Evolutionary conservation across 2,888 invertebrate genomes (phyloP).

Genomic region (Limnephilus auricula): DNA sequence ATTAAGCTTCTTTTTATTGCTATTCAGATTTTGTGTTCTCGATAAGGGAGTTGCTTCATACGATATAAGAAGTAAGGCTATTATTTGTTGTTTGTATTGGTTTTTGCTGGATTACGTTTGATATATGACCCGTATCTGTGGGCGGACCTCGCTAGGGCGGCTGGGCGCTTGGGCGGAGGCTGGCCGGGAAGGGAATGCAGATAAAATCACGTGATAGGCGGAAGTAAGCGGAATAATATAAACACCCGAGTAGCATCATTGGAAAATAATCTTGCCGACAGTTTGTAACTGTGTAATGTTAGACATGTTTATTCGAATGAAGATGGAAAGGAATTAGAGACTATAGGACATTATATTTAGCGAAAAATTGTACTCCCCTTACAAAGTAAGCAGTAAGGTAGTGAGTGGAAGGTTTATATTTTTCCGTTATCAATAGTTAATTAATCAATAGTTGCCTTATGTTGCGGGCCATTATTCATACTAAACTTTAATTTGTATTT

Average conservation of each 20-base stretch:
- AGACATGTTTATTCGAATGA: neutral
- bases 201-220: neutral
- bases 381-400: too few relatives aligned
- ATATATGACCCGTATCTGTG: slow-evolving; percentile 27
- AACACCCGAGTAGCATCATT: neutral
- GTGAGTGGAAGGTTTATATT: too few relatives aligned
- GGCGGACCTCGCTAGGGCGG: slow-evolving; percentile 5
- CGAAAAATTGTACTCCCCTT: too few relatives aligned
- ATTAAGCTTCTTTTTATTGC: slow-evolving; percentile 41
- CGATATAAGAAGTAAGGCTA: slow-evolving; percentile 6
- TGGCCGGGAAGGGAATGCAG: neutral
- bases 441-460: too few relatives aligned
- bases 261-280: neutral
- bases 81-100: slow-evolving; percentile 19
- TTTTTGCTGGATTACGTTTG: slow-evolving; percentile 15
- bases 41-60: slow-evolving; percentile 21
- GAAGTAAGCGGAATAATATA: slow-evolving; percentile 15
- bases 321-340: neutral
- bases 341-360: neutral
- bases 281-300: neutral
- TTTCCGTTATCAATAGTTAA: too few relatives aligned
- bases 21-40: slow-evolving; percentile 34
- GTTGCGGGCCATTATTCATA: too few relatives aligned
- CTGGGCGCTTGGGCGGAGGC: neutral
- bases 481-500: too few relatives aligned